phyloP scores from a whole-genome alignment of 2,888 invertebrate species.

The Drepana falcataria region DNA sequence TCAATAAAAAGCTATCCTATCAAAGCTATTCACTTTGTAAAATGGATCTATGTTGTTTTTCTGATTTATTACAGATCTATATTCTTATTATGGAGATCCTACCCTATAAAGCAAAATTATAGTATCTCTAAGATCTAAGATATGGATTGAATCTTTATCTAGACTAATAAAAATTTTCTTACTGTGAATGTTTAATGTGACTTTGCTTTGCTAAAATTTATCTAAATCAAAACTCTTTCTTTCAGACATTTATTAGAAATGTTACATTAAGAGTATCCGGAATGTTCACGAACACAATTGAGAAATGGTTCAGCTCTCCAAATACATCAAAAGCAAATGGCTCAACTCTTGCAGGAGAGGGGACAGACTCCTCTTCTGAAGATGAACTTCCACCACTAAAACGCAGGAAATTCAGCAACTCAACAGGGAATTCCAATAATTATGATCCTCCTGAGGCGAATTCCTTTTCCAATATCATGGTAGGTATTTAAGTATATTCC shows the following conservation, averaged over 20 bases:
- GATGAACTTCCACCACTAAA: constrained; percentile 72
- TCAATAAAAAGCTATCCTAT: too few relatives aligned
- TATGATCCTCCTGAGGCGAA: constrained; percentile 33
- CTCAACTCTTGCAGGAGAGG: constrained; percentile 51
- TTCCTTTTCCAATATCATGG: constrained; percentile 20
- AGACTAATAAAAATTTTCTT: too few relatives aligned
- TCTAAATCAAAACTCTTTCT: constrained; percentile 23
- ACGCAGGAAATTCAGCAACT: constrained; percentile 39
- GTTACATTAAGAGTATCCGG: constrained; percentile 81
- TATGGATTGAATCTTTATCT: too few relatives aligned
- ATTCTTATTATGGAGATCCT: too few relatives aligned
- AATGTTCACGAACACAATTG: constrained; percentile 79
- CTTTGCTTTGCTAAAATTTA: too few relatives aligned
- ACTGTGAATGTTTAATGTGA: too few relatives aligned
- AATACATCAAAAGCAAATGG: constrained; percentile 56
- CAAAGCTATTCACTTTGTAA: too few relatives aligned
- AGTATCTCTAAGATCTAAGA: too few relatives aligned
- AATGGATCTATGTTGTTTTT: too few relatives aligned
- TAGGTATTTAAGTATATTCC: constrained; percentile 11
- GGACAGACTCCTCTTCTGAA: constrained; percentile 59
- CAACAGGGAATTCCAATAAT: constrained; percentile 24
- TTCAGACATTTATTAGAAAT: constrained; percentile 85
- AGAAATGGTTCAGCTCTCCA: constrained; percentile 72
- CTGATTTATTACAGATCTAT: too few relatives aligned
- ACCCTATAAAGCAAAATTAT: too few relatives aligned